Conservation (phyloP, 2,888 invertebrate genomes). For the Drosophila formosana region DNA sequence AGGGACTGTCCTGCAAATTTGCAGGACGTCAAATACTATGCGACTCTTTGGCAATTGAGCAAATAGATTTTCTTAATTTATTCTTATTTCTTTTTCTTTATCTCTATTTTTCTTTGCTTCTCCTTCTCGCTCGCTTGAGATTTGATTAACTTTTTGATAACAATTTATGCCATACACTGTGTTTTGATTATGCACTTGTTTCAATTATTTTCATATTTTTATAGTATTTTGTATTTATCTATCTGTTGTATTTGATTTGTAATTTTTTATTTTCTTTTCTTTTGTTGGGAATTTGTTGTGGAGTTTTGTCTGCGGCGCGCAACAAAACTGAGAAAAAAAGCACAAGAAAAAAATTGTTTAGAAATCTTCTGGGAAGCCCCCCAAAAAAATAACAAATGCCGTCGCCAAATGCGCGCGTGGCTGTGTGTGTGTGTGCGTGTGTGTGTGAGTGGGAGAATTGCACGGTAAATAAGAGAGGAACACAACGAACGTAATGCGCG, state of each 20-base stretch:
- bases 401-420: conserved; percentile 26
- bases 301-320: conserved; percentile 51
- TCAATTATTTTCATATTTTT: neutral
- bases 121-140: conserved; percentile 12
- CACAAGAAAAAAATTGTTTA: conserved; percentile 65
- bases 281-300: conserved; percentile 4
- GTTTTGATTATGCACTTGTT: conserved; percentile 49
- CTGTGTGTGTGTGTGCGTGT: neutral
- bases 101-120: neutral
- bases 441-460: conserved; percentile 4
- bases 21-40: conserved; percentile 71
- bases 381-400: conserved; percentile 12
- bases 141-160: conserved; percentile 24
- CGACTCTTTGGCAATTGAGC: conserved; percentile 34
- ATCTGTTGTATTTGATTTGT: conserved; percentile 1
- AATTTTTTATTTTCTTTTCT: conserved; percentile 14
- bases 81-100: neutral
- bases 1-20: conserved; percentile 73
- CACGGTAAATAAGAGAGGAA: conserved; percentile 19
- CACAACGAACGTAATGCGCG: conserved; percentile 35
- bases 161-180: conserved; percentile 45
- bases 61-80: conserved; percentile 10
- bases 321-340: conserved; percentile 71
- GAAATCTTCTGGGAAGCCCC: neutral
- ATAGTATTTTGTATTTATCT: no score